Evolutionary conservation across 2,888 invertebrate genomes (phyloP), one percentile per base, ranked within the genome.

Genomic region (Troides aeacus): DNA sequence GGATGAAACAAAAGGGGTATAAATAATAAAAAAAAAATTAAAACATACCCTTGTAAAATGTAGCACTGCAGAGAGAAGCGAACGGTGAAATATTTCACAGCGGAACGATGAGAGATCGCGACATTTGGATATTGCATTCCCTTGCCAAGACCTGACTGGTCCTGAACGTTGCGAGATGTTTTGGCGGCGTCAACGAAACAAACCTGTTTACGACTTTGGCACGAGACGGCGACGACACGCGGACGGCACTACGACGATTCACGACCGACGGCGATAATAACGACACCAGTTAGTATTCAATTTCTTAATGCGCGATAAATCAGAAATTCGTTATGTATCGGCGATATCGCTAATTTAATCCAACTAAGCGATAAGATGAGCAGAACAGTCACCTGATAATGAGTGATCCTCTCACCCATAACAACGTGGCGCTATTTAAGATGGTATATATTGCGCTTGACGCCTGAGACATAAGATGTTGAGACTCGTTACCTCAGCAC

Each of bases 191-290:
- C 62, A 67, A 62, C 67, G 67, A 61, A 62, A 62, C 53, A 39
- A 53, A 67, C 66, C 62, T 67, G 67, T 67, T 67, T 67, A 67
- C 67, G 67, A 67, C n/a, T 42, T 67, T 62, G 67, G 62, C 67
- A 67, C 67, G 62, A 57, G 61, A 50, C 66, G 62, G 42, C 39
- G 67, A 67, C 62, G 62, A 62, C 66, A 50, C 66, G 62, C 42
- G 23, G 67, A 67, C 62, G 67, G 57, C 30, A 62, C 67, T 39
- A 46, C 23, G 5, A 18, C 56, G 66, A 66, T 62, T 62, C 46
- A 21, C 15, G 24, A 39, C 66, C 61, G 30, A 36, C 59, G 59
- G 18, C 24, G 42, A 57, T 62, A 67, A 62, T 67, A 67, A 46
- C 53, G 64, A 69, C 65, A 58, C 62, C 61, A 46, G 62, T 58